Percentiles rank a stretch among this genome's conserved stretches.
These are phyloP conservation scores for Andricus grossulariae DNA, from an alignment of 1,140 invertebrate species.

Conservation along the genomic window DNA sequence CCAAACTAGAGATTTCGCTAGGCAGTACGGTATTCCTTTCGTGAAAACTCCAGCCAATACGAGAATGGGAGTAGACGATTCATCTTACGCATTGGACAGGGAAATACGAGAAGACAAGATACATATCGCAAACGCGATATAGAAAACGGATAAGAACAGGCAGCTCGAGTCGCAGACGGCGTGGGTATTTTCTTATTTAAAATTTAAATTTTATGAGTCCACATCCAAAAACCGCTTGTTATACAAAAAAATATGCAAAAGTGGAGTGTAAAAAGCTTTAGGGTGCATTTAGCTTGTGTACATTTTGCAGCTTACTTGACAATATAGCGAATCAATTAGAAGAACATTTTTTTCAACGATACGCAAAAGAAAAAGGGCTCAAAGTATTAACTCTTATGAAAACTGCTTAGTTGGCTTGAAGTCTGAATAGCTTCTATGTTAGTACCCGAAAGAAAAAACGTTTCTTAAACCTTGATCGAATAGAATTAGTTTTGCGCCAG, in stretches of 20 bases:
- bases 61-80: constrained; percentile 98
- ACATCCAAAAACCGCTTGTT: constrained; percentile 39
- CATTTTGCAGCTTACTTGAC: constrained; percentile 67
- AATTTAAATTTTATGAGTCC: constrained; percentile 21
- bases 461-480: constrained; percentile 58
- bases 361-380: constrained; percentile 56
- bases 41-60: constrained; percentile 99
- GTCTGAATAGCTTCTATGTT: constrained; percentile 47
- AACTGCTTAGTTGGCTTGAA: not conserved
- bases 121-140: constrained; percentile 82
- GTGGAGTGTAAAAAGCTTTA: constrained; percentile 63
- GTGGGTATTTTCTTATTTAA: constrained; percentile 71
- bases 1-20: constrained; percentile 92
- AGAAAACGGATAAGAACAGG: constrained; percentile 76
- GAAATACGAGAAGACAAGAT: constrained; percentile 89
- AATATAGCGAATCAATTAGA: constrained; percentile 59
- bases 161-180: constrained; percentile 67
- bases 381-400: constrained; percentile 53
- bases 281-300: constrained; percentile 64
- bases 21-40: constrained; percentile 97
- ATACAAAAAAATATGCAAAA: constrained; percentile 50
- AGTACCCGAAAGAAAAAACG: constrained; percentile 49
- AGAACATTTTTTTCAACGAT: constrained; percentile 64
- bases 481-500: constrained; percentile 36
- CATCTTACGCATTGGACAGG: constrained; percentile 96